phyloP scores from a whole-genome alignment of 2,888 invertebrate species.

The Latrodectus elegans region DNA sequence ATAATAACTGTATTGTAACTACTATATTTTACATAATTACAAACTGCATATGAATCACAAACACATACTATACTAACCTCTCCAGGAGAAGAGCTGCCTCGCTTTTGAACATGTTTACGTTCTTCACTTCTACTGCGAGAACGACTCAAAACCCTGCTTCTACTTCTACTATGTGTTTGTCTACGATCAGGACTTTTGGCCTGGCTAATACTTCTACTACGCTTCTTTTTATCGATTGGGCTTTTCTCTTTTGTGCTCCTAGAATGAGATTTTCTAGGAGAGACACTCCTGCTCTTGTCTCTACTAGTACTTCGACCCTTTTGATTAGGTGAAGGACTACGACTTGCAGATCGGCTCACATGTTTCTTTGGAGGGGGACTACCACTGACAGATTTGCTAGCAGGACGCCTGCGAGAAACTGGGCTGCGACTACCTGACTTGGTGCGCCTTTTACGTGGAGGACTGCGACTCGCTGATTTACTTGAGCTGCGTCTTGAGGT shows the following conservation, averaged over 20 bases:
- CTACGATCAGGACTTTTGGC: not conserved
- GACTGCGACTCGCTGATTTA: not conserved
- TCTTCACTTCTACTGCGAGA: not conserved
- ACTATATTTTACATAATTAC: too few species aligned
- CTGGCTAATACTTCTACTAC: not conserved
- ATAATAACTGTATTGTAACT: too few species aligned
- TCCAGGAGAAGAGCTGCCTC: not conserved
- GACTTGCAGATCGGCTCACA: not conserved
- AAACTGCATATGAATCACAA: too few species aligned
- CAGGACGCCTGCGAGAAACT: not conserved
- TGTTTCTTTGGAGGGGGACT: not conserved
- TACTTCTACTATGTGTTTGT: not conserved
- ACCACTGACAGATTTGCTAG: not conserved
- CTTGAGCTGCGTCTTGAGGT: not conserved
- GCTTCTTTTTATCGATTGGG: not conserved
- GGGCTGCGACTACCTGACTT: not conserved
- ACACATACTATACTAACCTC: not conserved
- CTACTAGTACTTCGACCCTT: not conserved
- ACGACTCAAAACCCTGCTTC: not conserved
- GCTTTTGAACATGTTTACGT: not conserved
- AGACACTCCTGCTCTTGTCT: not conserved
- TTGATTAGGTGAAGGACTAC: not conserved
- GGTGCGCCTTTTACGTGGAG: not conserved
- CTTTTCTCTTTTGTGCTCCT: not conserved
- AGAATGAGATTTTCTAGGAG: not conserved